Percentiles rank a stretch among this genome's conserved stretches.
Conservation (phyloP, 2,797 vertebrate genomes). For the Gallinago nigripennis region DNA sequence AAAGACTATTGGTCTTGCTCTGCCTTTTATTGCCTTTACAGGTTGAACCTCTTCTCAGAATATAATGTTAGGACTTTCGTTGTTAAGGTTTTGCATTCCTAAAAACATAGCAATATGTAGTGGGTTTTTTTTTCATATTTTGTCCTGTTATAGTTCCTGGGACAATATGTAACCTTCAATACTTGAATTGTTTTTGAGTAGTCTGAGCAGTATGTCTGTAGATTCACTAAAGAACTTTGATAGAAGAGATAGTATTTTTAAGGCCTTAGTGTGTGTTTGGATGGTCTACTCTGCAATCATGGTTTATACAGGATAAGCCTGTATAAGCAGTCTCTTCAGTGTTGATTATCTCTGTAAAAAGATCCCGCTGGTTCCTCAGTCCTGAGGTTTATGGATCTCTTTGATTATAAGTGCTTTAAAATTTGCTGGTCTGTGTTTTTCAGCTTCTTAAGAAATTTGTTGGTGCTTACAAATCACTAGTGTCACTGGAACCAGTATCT, state of each 20-base stretch:
- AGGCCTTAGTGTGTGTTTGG: background rate
- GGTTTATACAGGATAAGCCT: background rate
- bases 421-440: background rate
- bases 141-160: background rate
- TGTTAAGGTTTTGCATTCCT: background rate
- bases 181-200: background rate
- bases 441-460: background rate
- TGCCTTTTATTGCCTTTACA: background rate
- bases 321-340: background rate
- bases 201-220: background rate
- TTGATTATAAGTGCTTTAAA: background rate
- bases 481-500: background rate
- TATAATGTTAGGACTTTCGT: background rate
- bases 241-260: background rate
- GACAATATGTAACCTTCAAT: background rate
- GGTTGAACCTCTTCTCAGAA: background rate
- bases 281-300: background rate
- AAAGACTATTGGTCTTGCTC: background rate
- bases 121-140: background rate
- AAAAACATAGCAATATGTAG: accelerated
- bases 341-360: background rate
- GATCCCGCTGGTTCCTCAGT: background rate
- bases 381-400: background rate
- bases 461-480: background rate
- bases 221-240: background rate